Percentiles rank a stretch among this genome's conserved stretches.
Conservation (phyloP, 2,797 vertebrate species). For the Bryconaethiops microstoma region DNA sequence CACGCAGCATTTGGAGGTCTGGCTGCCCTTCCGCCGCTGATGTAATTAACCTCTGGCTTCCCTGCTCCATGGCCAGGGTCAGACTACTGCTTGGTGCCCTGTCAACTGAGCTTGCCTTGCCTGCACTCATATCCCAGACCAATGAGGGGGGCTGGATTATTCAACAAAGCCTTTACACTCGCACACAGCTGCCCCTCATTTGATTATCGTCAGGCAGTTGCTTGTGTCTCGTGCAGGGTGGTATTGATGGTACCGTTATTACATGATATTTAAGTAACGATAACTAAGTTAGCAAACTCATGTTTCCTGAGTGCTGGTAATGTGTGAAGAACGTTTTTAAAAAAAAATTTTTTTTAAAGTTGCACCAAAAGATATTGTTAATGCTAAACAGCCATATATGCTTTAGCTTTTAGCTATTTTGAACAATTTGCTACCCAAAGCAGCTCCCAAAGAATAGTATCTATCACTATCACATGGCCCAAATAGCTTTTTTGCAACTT, state of each 20-base stretch:
- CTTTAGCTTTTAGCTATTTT: no score
- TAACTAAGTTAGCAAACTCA: no score
- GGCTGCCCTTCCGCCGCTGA: slow-evolving; percentile 59
- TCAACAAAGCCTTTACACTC: slow-evolving; percentile 38
- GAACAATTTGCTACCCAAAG: no score
- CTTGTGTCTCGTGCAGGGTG: neutral
- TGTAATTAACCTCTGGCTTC: slow-evolving; percentile 65
- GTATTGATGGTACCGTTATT: neutral
- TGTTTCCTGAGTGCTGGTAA: no score
- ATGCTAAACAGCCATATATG: no score
- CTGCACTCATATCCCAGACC: slow-evolving; percentile 7
- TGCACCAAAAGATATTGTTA: no score
- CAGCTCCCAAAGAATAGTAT: no score
- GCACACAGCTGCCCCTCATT: slow-evolving; percentile 46
- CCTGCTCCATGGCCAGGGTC: slow-evolving; percentile 31
- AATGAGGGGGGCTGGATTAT: slow-evolving; percentile 19
- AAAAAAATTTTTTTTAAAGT: no score
- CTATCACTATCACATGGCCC: no score
- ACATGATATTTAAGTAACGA: no score
- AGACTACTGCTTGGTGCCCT: slow-evolving; percentile 37
- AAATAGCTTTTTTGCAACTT: no score
- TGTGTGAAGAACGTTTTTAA: no score
- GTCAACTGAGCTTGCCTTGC: slow-evolving; percentile 26
- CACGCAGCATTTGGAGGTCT: slow-evolving; percentile 38
- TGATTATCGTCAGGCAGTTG: slow-evolving; percentile 15